These are phyloP conservation scores for Diuraphis noxia DNA, from an alignment of 1,140 invertebrate genomes.

Conservation along the genomic window DNA sequence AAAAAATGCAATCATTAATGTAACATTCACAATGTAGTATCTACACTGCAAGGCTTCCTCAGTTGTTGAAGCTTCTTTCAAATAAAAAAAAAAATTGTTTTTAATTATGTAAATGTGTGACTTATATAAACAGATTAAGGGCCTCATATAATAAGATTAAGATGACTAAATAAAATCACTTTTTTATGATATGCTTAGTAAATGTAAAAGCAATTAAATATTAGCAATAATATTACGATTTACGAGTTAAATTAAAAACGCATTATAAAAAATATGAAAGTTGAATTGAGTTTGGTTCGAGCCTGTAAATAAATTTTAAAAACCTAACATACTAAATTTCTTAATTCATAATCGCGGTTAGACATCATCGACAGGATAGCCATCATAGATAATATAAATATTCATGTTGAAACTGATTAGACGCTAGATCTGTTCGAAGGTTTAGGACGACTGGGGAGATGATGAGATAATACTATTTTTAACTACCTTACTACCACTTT, in stretches of 20 bases:
- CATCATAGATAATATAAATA: neutral
- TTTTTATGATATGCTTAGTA: neutral
- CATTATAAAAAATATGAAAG: neutral
- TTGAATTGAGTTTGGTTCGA: neutral
- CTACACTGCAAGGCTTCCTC: too few species aligned
- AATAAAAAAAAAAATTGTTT: too few species aligned
- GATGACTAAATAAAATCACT: neutral
- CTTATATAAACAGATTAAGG: too few species aligned
- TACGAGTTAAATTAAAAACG: neutral
- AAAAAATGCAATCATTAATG: too few species aligned
- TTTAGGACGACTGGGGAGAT: too few species aligned
- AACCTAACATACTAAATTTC: neutral
- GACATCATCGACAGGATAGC: neutral
- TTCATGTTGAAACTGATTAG: neutral
- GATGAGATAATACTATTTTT: too few species aligned
- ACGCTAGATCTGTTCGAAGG: too few species aligned
- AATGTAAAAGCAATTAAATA: neutral
- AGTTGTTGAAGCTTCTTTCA: too few species aligned
- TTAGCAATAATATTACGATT: neutral
- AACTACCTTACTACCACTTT: too few species aligned
- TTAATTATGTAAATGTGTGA: too few species aligned
- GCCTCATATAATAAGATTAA: too few species aligned
- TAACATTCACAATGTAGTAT: too few species aligned
- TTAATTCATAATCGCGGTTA: neutral
- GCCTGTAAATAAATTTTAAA: neutral